Percentiles rank a stretch among this genome's conserved stretches.
These are phyloP conservation scores for Synergus gifuensis DNA, from an alignment of 2,888 invertebrate genomes.

Conservation along the genomic window DNA sequence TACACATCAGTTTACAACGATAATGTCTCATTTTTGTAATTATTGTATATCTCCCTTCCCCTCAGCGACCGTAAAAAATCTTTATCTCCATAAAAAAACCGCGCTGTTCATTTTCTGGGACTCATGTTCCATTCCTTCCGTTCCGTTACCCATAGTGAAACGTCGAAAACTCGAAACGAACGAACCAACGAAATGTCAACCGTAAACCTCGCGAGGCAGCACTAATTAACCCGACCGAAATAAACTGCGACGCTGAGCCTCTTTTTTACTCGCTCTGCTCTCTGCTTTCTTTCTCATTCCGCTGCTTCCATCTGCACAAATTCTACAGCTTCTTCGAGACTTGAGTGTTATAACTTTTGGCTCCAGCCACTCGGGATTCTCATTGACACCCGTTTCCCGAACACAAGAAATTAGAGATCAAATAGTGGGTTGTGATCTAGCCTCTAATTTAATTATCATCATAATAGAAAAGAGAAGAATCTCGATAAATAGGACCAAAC, in stretches of 20 bases:
- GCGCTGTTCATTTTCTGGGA: constrained; percentile 42
- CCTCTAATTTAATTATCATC: constrained; percentile 27
- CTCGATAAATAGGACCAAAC: background rate
- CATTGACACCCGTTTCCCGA: constrained; percentile 21
- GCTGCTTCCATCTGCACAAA: constrained; percentile 49
- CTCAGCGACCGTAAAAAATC: constrained; percentile 43
- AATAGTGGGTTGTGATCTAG: constrained; percentile 1
- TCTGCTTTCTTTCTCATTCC: constrained; percentile 54
- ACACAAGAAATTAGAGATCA: background rate
- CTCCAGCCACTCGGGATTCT: constrained; percentile 15
- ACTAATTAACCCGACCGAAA: constrained; percentile 78
- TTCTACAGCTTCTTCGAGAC: constrained; percentile 41
- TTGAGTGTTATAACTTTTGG: constrained; percentile 4
- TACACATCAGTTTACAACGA: no score
- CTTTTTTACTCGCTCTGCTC: constrained; percentile 60
- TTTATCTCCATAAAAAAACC: constrained; percentile 74
- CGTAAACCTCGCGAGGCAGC: constrained; percentile 77
- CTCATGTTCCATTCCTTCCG: constrained; percentile 41
- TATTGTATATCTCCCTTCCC: constrained; percentile 58
- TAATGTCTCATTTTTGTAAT: background rate
- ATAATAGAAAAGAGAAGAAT: constrained; percentile 16
- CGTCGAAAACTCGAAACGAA: constrained; percentile 57
- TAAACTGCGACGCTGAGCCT: constrained; percentile 72
- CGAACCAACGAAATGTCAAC: constrained; percentile 76
- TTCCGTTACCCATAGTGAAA: constrained; percentile 57